These are phyloP conservation scores for Pica pica DNA, from an alignment of 2,113 vertebrate species.

Conservation along the genomic window DNA sequence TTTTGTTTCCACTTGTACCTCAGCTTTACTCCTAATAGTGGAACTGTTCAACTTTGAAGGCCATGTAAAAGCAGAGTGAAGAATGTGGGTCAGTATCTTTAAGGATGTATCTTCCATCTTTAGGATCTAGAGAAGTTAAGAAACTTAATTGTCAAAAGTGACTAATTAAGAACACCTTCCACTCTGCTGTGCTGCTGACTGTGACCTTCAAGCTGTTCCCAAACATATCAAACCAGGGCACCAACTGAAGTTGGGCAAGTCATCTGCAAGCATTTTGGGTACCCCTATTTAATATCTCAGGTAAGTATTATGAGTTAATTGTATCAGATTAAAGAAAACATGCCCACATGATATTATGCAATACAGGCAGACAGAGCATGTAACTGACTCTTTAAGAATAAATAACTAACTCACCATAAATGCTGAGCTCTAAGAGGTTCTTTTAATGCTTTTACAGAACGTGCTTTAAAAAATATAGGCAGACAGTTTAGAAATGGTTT, in stretches of 20 bases:
- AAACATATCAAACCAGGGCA: neutral
- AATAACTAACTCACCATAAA: neutral
- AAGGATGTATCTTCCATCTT: neutral
- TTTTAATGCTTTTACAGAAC: slow-evolving; percentile 21
- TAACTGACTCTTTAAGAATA: neutral
- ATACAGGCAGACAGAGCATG: neutral
- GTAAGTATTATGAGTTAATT: neutral
- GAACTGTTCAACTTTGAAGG: neutral
- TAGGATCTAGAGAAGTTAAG: neutral
- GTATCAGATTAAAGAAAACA: neutral
- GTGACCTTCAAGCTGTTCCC: neutral
- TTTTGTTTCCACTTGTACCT: neutral
- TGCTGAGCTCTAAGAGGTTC: neutral
- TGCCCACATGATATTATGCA: neutral
- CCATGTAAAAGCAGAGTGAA: neutral
- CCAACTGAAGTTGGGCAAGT: neutral
- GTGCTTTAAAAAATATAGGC: neutral
- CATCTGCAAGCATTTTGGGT: neutral
- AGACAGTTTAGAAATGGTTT: neutral
- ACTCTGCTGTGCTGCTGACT: neutral
- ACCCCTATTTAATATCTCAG: neutral
- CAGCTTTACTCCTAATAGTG: neutral
- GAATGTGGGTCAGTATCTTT: neutral
- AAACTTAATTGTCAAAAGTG: neutral
- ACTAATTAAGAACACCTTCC: neutral